Evolutionary conservation across 2,888 invertebrate species (phyloP).

Genomic region (Athetis lepigone): DNA sequence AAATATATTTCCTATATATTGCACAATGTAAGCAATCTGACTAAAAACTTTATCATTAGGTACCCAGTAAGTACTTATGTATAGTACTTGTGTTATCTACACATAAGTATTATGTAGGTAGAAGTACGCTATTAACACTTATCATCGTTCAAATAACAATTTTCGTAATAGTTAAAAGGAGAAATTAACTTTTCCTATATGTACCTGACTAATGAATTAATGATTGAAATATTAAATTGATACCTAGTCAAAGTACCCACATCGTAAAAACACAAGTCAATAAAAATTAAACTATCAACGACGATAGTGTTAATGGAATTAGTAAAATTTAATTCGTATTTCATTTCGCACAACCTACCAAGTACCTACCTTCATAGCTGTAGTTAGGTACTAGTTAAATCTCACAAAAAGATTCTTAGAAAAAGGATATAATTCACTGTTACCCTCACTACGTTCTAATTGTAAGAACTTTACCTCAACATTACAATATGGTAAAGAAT

Average conservation of each 20-base stretch:
- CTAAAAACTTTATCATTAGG: slow-evolving; percentile 26
- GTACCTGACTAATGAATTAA: neutral
- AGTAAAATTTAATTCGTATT: slow-evolving; percentile 5
- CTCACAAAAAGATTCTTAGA: neutral
- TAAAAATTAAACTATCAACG: neutral
- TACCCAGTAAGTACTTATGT: neutral
- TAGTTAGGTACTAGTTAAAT: slow-evolving; percentile 7
- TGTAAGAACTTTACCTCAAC: slow-evolving; percentile 22
- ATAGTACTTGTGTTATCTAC: neutral
- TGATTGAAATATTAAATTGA: neutral
- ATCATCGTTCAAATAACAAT: slow-evolving; percentile 5
- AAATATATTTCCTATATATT: slow-evolving; percentile 51
- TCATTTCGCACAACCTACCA: no score
- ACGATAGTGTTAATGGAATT: neutral
- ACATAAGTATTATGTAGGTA: slow-evolving; percentile 11
- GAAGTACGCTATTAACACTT: neutral
- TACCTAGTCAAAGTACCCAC: neutral
- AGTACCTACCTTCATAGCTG: slow-evolving; percentile 3
- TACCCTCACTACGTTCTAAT: slow-evolving; percentile 13
- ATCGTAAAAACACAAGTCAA: neutral
- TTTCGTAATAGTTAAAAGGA: neutral
- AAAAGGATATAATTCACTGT: neutral
- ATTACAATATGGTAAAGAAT: slow-evolving; percentile 72
- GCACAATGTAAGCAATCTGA: slow-evolving; percentile 54
- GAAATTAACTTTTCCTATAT: neutral